phyloP scores from a whole-genome alignment of 2,113 vertebrate species.

The Dicrurus megarhynchus region DNA sequence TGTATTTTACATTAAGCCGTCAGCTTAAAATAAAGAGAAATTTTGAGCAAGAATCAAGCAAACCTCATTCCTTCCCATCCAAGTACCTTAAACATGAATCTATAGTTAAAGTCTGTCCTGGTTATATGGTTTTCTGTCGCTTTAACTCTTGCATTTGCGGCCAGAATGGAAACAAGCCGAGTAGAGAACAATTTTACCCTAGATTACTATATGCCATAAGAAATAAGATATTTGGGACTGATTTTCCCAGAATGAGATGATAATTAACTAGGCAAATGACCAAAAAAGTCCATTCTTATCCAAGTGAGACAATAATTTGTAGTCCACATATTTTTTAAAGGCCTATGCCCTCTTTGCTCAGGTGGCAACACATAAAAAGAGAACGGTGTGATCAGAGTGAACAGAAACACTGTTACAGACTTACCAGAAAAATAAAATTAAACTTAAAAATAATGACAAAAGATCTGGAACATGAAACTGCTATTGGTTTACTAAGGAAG shows the following conservation, averaged over 20 bases:
- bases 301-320: background rate
- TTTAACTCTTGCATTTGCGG: background rate
- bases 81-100: background rate
- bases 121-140: background rate
- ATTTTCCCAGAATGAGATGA: background rate
- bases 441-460: background rate
- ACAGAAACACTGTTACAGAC: background rate
- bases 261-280: background rate
- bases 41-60: background rate
- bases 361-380: background rate
- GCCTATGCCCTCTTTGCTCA: background rate
- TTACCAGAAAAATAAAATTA: background rate
- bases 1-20: background rate
- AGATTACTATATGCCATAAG: background rate
- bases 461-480: background rate
- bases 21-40: background rate
- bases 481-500: background rate
- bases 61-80: background rate
- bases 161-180: background rate
- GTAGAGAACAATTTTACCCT: background rate
- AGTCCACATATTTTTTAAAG: background rate
- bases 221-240: background rate
- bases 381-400: background rate
- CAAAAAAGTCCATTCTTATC: background rate
- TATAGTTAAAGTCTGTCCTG: background rate